phyloP scores from a whole-genome alignment of 2,113 vertebrate species.

The Bos javanicus region DNA sequence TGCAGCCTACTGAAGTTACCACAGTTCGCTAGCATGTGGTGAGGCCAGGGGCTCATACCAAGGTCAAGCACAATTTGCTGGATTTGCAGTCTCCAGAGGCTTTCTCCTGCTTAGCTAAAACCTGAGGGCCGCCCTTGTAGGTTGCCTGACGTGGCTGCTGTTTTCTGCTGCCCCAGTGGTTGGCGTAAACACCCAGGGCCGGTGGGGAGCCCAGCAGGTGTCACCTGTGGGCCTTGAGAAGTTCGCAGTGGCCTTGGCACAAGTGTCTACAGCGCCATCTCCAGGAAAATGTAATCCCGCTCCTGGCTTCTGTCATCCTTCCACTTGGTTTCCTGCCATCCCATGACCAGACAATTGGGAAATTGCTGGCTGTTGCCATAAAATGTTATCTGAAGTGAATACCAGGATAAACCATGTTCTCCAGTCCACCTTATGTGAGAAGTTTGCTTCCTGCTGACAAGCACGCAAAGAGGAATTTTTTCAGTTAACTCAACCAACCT shows the following conservation, averaged over 20 bases:
- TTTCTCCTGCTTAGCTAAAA: background rate
- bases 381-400: background rate
- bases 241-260: background rate
- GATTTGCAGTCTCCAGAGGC: background rate
- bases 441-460: background rate
- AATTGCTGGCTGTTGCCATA: background rate
- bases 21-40: background rate
- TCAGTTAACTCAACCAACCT: background rate
- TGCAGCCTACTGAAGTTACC: background rate
- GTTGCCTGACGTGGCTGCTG: background rate
- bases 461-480: background rate
- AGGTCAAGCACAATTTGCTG: background rate
- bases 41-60: background rate
- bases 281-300: background rate
- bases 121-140: background rate
- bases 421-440: background rate
- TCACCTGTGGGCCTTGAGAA: background rate
- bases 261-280: background rate
- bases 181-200: background rate
- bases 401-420: background rate
- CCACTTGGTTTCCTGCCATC: background rate
- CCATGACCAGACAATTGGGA: background rate
- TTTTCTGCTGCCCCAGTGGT: background rate
- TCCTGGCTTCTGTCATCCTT: background rate
- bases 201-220: background rate